Evolutionary conservation across 2,888 invertebrate species (phyloP).

Genomic region (Sarcophaga variegata): DNA sequence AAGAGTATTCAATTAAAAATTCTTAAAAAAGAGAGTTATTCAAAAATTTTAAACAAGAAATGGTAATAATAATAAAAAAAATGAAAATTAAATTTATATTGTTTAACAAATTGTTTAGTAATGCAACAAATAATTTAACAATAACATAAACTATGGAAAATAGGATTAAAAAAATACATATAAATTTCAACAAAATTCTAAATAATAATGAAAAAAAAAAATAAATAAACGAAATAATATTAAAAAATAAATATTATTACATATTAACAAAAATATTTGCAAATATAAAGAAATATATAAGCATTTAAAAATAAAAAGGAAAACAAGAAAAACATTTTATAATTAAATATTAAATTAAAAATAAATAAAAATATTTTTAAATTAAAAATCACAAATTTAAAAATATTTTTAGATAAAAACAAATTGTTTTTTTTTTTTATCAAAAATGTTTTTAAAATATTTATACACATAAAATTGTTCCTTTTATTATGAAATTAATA

Average conservation of each 20-base stretch:
- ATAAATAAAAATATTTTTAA: too few species aligned
- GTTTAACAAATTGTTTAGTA: neutral
- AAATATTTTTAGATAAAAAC: too few species aligned
- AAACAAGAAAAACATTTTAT: too few species aligned
- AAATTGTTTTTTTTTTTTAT: too few species aligned
- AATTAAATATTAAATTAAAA: too few species aligned
- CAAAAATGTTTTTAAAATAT: too few species aligned
- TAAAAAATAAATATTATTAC: too few species aligned
- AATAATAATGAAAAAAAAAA: neutral
- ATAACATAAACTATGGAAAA: neutral
- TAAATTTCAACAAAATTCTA: neutral
- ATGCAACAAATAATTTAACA: neutral
- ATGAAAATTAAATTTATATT: constrained; percentile 8
- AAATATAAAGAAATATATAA: too few species aligned
- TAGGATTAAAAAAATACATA: neutral
- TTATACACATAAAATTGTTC: too few species aligned
- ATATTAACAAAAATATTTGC: neutral
- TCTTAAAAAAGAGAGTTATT: constrained; percentile 18
- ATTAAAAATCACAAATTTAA: too few species aligned
- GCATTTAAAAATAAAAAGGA: neutral
- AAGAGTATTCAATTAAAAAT: neutral
- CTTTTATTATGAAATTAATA: too few species aligned
- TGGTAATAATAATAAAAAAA: constrained; percentile 42
- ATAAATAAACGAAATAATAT: neutral
- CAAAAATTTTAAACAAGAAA: constrained; percentile 44